Evolutionary conservation across 1,140 invertebrate species (phyloP), one percentile per base, ranked within the genome.

Genomic region (Epicauta chinensis): DNA sequence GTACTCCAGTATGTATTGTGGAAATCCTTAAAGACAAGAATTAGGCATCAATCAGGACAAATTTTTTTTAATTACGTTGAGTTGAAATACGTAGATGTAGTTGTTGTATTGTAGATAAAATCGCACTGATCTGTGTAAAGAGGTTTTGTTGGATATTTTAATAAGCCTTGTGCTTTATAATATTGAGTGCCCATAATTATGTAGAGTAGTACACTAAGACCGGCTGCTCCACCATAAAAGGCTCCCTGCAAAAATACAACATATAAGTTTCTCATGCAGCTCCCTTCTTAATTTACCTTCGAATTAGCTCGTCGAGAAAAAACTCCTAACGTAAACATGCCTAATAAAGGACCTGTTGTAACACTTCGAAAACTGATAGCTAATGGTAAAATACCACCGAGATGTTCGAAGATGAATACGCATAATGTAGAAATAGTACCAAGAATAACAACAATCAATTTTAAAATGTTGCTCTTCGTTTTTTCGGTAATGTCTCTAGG

Each of bases 291-390:
- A 34, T 7, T 50, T 67, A 79, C 77, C 53, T 75, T 77, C 63
- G 73, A 70, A 60, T 78, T 78, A 1, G 79, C 79, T 66, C 79
- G 77, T 0, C 81, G 82, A 56, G 81, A 77, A 12, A 86, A 76
- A 62, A 86, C 81, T 41, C 83, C 84, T 1, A 86, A 62, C 3
- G 75, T 78, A 60, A 86, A 86, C 13, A 83, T 59, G 2, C 81
- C 83, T 0, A 86, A 65, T 12, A 83, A 64, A 3, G 83, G 81
- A 6, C 83, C 84, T 36, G 75, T 72, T 2, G 81, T 76, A 4
- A 84, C 73, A 3, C 83, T 81, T 15, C 77, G 78, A 2, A 85
- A 75, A 46, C 77, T 79, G 2, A 81, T 72, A 2, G 79, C 75
- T 2, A 84, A 73, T 65, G 82, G 74, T 48, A 80, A 74, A 34